Conservation (phyloP, 2,888 invertebrate genomes). For the Zootermopsis nevadensis region DNA sequence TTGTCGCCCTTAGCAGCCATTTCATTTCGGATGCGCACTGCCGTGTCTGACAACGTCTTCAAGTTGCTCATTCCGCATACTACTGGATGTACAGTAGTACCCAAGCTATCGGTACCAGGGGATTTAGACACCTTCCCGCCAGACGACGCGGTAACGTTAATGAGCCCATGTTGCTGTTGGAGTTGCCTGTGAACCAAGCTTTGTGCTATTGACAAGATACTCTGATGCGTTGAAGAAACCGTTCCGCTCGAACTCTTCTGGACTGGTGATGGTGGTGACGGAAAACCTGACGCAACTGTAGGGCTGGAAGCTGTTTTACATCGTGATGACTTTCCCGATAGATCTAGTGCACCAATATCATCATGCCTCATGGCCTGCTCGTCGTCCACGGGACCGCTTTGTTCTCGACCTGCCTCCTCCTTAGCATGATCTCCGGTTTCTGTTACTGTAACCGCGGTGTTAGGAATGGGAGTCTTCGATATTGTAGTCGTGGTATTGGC, state of each 20-base stretch:
- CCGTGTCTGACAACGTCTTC: slow-evolving; percentile 65
- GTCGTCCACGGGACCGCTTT: neutral
- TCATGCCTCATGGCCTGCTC: slow-evolving; percentile 61
- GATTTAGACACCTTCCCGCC: neutral
- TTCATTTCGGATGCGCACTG: slow-evolving; percentile 59
- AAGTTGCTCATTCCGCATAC: slow-evolving; percentile 64
- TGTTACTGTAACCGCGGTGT: neutral
- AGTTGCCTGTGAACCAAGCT: slow-evolving; percentile 55
- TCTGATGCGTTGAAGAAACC: slow-evolving; percentile 46
- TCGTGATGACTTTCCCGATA: slow-evolving; percentile 64
- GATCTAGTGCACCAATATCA: slow-evolving; percentile 67
- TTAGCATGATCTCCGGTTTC: neutral
- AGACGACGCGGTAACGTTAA: neutral
- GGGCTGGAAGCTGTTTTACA: slow-evolving; percentile 38
- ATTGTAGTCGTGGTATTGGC: neutral
- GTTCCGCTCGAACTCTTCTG: neutral
- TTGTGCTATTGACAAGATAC: slow-evolving; percentile 55
- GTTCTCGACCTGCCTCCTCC: neutral
- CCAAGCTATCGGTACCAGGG: neutral
- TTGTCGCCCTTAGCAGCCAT: slow-evolving; percentile 54
- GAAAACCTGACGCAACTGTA: neutral
- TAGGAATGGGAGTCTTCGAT: neutral
- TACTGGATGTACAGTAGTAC: neutral
- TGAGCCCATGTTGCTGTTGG: slow-evolving; percentile 34
- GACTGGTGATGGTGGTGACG: slow-evolving; percentile 4